These are phyloP conservation scores for Alloscopus bannaensis DNA, from an alignment of 2,888 invertebrate genomes.

Conservation along the genomic window DNA sequence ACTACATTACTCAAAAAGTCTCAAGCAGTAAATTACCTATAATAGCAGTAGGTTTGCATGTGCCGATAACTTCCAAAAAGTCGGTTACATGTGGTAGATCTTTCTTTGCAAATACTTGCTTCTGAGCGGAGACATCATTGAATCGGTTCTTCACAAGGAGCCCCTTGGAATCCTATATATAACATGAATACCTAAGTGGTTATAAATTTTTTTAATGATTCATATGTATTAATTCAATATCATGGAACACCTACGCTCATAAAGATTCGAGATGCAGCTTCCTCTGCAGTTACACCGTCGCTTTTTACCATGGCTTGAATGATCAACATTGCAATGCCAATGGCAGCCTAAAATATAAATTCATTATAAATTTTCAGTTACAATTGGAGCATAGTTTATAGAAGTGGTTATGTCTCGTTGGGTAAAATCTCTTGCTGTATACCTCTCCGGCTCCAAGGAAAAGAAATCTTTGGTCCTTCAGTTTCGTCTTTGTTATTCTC, in stretches of 20 bases:
- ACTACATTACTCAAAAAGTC: not conserved
- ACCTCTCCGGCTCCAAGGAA: conserved; percentile 99
- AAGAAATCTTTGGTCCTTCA: conserved; percentile 90
- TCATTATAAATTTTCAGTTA: not conserved
- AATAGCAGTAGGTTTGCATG: conserved; percentile 90
- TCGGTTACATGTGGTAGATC: conserved; percentile 85
- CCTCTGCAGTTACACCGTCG: conserved; percentile 86
- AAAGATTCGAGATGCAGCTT: conserved; percentile 90
- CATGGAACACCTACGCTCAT: conserved; percentile 69
- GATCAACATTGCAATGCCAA: conserved; percentile 95
- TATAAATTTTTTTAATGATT: not conserved
- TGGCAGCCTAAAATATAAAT: conserved; percentile 88
- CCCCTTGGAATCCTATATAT: conserved; percentile 88
- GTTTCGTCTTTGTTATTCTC: conserved; percentile 86
- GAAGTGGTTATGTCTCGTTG: conserved; percentile 22
- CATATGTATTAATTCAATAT: not conserved
- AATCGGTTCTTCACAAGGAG: conserved; percentile 92
- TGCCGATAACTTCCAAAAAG: conserved; percentile 87
- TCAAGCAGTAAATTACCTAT: conserved; percentile 83
- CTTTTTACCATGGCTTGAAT: conserved; percentile 90
- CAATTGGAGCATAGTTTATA: not conserved
- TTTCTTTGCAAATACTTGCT: conserved; percentile 88
- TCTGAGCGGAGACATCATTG: conserved; percentile 85
- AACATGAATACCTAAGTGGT: not conserved
- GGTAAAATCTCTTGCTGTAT: conserved; percentile 68